A percentile compares a stretch with the other conserved stretches of the same genome.
Evolutionary conservation across 2,797 vertebrate genomes (phyloP).

Genomic region (Simalia tracyae): DNA sequence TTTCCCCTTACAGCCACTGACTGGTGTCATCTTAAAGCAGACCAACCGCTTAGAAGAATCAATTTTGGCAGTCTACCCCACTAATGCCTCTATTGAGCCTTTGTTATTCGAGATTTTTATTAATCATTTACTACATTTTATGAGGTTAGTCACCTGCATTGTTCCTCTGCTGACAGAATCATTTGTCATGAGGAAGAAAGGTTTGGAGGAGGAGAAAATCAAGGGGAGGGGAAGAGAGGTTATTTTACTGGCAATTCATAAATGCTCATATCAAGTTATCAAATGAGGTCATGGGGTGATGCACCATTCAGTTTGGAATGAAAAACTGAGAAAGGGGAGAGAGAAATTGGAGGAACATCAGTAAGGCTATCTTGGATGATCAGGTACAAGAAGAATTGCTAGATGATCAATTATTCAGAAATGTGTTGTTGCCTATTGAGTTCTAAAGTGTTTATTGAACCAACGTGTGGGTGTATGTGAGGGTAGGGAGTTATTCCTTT

Average conservation of each 20-base stretch:
- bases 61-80: slow-evolving; percentile 27
- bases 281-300: slow-evolving; percentile 50
- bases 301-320: slow-evolving; percentile 57
- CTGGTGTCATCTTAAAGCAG: slow-evolving; percentile 3
- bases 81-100: slow-evolving; percentile 39
- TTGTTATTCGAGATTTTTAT: slow-evolving; percentile 66
- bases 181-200: slow-evolving; percentile 58
- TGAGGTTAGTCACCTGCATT: slow-evolving; percentile 70
- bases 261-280: slow-evolving; percentile 59
- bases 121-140: slow-evolving; percentile 70
- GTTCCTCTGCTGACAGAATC: slow-evolving; percentile 68
- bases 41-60: slow-evolving; percentile 12
- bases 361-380: slow-evolving; percentile 62
- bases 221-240: slow-evolving; percentile 51
- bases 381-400: slow-evolving; percentile 57
- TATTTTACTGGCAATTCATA: slow-evolving; percentile 66
- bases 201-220: slow-evolving; percentile 58
- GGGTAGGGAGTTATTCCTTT: slow-evolving; percentile 1
- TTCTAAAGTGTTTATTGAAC: slow-evolving; percentile 59
- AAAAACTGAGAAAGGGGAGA: slow-evolving; percentile 49
- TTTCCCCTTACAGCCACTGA: slow-evolving; percentile 19
- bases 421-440: slow-evolving; percentile 54
- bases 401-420: slow-evolving; percentile 75
- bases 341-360: slow-evolving; percentile 37
- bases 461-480: background rate